Percentiles rank a stretch among this genome's conserved stretches.
Conservation (phyloP, 1,140 invertebrate genomes). For the Neuroterus valhalla region DNA sequence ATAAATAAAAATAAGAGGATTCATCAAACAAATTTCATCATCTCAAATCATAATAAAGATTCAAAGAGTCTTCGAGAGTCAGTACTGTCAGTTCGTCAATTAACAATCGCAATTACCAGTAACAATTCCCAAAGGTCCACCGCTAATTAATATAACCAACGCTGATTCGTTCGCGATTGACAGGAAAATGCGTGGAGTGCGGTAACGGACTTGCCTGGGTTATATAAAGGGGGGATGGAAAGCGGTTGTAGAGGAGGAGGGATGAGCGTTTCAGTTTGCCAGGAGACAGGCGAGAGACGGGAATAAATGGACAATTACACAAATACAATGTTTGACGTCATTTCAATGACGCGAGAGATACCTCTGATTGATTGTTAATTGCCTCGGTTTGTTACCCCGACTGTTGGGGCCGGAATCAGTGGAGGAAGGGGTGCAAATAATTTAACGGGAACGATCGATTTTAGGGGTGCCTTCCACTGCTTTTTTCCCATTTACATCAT, state of each 20-base stretch:
- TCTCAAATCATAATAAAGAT: background rate
- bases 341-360: slow-evolving; percentile 75
- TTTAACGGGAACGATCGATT: slow-evolving; percentile 70
- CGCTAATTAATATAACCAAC: slow-evolving; percentile 56
- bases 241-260: slow-evolving; percentile 39
- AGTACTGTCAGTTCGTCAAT: background rate
- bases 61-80: background rate
- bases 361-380: slow-evolving; percentile 76
- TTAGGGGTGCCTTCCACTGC: background rate
- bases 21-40: too few relatives aligned
- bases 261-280: slow-evolving; percentile 69
- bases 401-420: slow-evolving; percentile 46
- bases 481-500: slow-evolving; percentile 11
- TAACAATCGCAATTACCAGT: slow-evolving; percentile 53
- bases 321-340: slow-evolving; percentile 76
- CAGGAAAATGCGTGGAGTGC: slow-evolving; percentile 56
- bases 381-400: slow-evolving; percentile 74
- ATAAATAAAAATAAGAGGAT: too few relatives aligned
- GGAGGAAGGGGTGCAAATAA: slow-evolving; percentile 61
- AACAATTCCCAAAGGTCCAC: slow-evolving; percentile 56
- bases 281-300: slow-evolving; percentile 73
- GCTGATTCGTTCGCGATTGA: slow-evolving; percentile 55
- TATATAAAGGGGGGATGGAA: slow-evolving; percentile 41
- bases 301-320: slow-evolving; percentile 76
- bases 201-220: slow-evolving; percentile 51